A percentile compares a stretch with the other conserved stretches of the same genome.
Conservation (phyloP, 1,140 invertebrate genomes). For the Drusus annulatus region DNA sequence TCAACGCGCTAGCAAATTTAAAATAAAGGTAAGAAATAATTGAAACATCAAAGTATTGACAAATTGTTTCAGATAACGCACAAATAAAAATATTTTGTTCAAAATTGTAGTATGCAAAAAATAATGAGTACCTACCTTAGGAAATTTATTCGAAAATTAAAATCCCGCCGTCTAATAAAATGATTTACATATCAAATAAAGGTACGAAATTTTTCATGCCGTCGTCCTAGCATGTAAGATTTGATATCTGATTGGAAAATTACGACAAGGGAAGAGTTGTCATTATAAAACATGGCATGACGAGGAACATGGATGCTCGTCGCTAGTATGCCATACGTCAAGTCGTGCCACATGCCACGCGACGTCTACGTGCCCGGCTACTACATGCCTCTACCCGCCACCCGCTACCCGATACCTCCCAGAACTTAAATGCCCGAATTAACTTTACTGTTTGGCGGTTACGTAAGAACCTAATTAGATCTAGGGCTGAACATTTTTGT, state of each 20-base stretch:
- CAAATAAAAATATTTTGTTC: too few relatives aligned
- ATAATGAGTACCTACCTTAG: background rate
- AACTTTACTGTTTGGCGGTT: slow-evolving; percentile 30
- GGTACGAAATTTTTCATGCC: slow-evolving; percentile 1
- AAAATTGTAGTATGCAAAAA: too few relatives aligned
- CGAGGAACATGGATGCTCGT: slow-evolving; percentile 36
- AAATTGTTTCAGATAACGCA: too few relatives aligned
- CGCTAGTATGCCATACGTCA: slow-evolving; percentile 43
- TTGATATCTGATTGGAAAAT: slow-evolving; percentile 51
- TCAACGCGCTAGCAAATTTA: too few relatives aligned
- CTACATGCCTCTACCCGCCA: too few relatives aligned
- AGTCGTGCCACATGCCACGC: slow-evolving; percentile 50
- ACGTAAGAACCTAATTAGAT: slow-evolving; percentile 27
- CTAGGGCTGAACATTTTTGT: slow-evolving; percentile 7
- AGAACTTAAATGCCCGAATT: slow-evolving; percentile 30
- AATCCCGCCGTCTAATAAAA: background rate
- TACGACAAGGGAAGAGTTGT: slow-evolving; percentile 49
- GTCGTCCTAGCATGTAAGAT: slow-evolving; percentile 17
- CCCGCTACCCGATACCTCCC: background rate
- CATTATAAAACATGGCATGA: slow-evolving; percentile 52
- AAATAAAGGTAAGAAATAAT: too few relatives aligned
- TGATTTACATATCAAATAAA: slow-evolving; percentile 16
- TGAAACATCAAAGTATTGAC: too few relatives aligned
- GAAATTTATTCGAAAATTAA: too few relatives aligned
- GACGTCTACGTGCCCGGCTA: too few relatives aligned